Evolutionary conservation across 1,140 invertebrate species (phyloP).

Genomic region (Polypedilum pembai): DNA sequence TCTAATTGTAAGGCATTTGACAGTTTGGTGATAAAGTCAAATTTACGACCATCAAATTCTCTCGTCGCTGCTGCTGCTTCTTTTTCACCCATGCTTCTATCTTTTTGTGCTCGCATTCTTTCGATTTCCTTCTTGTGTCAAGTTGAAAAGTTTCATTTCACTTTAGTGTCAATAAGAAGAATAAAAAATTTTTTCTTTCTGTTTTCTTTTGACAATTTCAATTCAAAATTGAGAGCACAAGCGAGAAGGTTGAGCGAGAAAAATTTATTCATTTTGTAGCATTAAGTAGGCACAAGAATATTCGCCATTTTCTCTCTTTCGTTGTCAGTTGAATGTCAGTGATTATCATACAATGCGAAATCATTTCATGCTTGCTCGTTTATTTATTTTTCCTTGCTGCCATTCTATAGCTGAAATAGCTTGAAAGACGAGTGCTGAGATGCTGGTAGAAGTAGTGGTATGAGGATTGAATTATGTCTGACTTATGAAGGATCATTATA

Average conservation of each 20-base stretch:
- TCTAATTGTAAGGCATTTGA: constrained; percentile 27
- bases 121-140: background rate
- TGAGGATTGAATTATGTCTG: constrained; percentile 26
- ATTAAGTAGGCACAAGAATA: constrained; percentile 5
- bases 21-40: constrained; percentile 27
- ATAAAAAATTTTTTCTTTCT: too few relatives aligned
- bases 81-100: background rate
- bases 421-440: background rate
- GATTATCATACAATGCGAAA: constrained; percentile 15
- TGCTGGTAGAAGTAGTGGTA: background rate
- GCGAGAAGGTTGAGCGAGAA: background rate
- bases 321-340: constrained; percentile 26
- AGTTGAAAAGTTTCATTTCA: background rate
- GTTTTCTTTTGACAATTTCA: background rate
- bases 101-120: background rate
- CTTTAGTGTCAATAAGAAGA: too few relatives aligned
- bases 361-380: background rate
- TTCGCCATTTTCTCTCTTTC: background rate
- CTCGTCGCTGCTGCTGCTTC: background rate
- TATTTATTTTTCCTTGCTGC: background rate
- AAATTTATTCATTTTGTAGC: background rate
- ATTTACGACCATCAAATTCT: constrained; percentile 22
- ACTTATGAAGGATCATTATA: constrained; percentile 24
- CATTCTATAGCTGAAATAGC: background rate
- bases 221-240: background rate